These are phyloP conservation scores for Sialia sialis DNA, from an alignment of 2,113 vertebrate species.

Conservation along the genomic window DNA sequence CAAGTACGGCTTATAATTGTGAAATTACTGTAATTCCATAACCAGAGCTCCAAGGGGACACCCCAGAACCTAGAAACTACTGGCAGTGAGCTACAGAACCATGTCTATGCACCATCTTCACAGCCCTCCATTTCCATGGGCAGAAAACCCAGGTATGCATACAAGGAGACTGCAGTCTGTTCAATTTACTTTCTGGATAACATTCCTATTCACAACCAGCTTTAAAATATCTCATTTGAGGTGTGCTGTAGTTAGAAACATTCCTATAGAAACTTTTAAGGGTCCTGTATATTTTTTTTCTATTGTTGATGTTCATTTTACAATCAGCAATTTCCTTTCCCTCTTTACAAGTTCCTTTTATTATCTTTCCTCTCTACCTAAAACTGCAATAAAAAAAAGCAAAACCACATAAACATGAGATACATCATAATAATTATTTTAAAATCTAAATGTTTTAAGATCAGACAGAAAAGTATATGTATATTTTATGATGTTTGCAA, in stretches of 20 bases:
- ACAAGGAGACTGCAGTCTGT: neutral
- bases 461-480: neutral
- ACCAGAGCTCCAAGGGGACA: neutral
- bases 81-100: neutral
- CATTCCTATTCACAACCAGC: neutral
- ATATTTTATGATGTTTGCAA: constrained; percentile 45
- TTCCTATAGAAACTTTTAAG: neutral
- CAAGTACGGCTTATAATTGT: too few species aligned
- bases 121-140: rapidly evolving
- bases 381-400: neutral
- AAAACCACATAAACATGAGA: neutral
- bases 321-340: neutral
- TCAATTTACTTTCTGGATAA: neutral
- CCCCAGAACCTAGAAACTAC: neutral
- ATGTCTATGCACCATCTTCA: neutral
- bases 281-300: neutral
- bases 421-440: neutral
- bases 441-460: constrained; percentile 2
- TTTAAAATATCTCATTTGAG: neutral
- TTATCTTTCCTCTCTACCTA: neutral
- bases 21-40: too few species aligned
- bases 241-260: neutral
- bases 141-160: neutral
- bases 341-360: neutral
- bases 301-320: neutral